These are phyloP conservation scores for Hydractinia echinata DNA, from an alignment of 30 jellyfish, hydroid and myxozoan genomes.

Conservation along the genomic window DNA sequence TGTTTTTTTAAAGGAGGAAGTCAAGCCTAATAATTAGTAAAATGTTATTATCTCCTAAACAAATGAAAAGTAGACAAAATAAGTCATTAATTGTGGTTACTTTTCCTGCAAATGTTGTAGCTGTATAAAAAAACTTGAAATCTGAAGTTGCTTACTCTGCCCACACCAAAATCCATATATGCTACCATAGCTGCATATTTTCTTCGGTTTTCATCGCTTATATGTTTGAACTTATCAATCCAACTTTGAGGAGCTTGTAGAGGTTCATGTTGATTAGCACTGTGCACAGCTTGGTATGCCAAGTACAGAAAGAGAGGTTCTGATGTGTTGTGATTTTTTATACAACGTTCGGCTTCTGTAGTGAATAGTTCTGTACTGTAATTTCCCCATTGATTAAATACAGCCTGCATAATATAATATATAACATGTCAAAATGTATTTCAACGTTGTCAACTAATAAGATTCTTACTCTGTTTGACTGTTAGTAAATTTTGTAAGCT, in stretches of 20 bases:
- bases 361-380: constrained; percentile 90
- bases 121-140: no score
- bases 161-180: constrained; percentile 79
- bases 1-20: no score
- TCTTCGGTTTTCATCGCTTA: constrained; percentile 62
- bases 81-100: background rate
- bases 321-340: constrained; percentile 56
- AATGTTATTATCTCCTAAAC: background rate
- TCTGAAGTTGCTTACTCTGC: constrained; percentile 35
- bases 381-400: constrained; percentile 80
- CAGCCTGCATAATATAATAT: constrained; percentile 47
- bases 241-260: constrained; percentile 82
- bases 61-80: background rate
- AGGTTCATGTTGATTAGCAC: constrained; percentile 81
- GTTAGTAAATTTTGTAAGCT: no score
- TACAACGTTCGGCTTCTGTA: constrained; percentile 49
- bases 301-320: constrained; percentile 76
- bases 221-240: constrained; percentile 60
- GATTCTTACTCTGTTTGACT: no score
- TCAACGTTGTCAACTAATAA: no score
- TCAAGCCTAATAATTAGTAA: no score
- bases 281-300: constrained; percentile 96
- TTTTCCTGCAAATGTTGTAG: background rate
- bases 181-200: constrained; percentile 93
- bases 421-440: background rate